Base-by-base conservation (phyloP, 1,140 invertebrate genomes). In the Drosophila kurseongensis region DNA sequence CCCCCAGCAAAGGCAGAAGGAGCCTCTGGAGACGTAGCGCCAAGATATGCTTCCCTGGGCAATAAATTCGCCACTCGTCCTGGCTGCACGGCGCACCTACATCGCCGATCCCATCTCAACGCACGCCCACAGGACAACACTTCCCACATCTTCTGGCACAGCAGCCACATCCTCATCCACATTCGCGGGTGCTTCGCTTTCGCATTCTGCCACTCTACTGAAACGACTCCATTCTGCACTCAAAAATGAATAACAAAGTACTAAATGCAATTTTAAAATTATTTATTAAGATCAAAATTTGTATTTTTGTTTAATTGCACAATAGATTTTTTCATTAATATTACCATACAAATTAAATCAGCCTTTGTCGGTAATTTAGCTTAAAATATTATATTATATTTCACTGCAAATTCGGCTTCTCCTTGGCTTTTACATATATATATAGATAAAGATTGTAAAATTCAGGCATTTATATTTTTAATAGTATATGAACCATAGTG, bases 11-110 rank as follows among this genome's bases (percentile, higher is more conserved):
- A 50, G 23, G 45, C 45, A 54, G 48, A 18, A 55, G 58, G 42
- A 68, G 52, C 65, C 63, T 60, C 38, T 42, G 51, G 78, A 76
- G 71, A 75, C 66, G 68, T 48, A 51, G 68, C 42, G 68, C 66
- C 68, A 80, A 71, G 83, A 89, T 84, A 84, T 84, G 84, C 80
- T 84, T 88, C 84, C 84, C 84, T 84, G 65, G 84, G 84, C 84
- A 89, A 88, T 88, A 88, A 88, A 88, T 88, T 88, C 68, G 73
- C 61, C 58, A 50, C 79, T 71, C 67, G 61, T 66, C 54, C 55
- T 66, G 59, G 47, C 27, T 58, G 29, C 56, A 47, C 27, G 56
- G 59, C 74, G 58, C 35, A 57, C 73, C 47, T 58, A 61, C 32
- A 36, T 18, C 50, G 18, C 29, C 32, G 50, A 10, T 3, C 10